Evolutionary conservation across 2,888 invertebrate genomes (phyloP).

Genomic region (Chrysolina oricalcia): DNA sequence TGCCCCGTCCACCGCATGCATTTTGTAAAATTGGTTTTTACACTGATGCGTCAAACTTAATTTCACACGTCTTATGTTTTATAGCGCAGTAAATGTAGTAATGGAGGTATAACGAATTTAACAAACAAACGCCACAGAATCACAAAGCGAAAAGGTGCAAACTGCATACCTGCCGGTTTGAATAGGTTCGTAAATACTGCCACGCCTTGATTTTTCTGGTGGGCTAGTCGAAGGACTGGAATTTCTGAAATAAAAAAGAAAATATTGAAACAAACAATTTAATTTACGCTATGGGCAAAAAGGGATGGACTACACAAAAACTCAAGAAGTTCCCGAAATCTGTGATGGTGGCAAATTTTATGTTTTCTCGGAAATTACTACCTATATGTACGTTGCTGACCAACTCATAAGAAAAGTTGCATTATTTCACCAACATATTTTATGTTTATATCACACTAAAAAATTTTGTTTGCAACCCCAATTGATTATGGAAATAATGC

Average conservation of each 20-base stretch:
- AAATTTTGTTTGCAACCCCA: too few species aligned
- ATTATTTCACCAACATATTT: too few species aligned
- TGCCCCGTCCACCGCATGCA: background rate
- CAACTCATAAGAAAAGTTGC: too few species aligned
- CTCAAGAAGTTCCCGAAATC: too few species aligned
- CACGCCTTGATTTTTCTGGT: constrained; percentile 37
- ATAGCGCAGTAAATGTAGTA: constrained; percentile 29
- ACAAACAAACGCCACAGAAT: constrained; percentile 41
- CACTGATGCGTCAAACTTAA: constrained; percentile 3
- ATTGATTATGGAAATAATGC: too few species aligned
- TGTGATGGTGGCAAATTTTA: too few species aligned
- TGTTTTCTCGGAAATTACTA: too few species aligned
- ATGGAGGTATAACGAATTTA: constrained; percentile 39
- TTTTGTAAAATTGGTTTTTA: background rate
- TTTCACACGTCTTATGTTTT: constrained; percentile 30
- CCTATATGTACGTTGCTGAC: too few species aligned
- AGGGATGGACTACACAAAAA: too few species aligned
- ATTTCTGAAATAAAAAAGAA: constrained; percentile 17
- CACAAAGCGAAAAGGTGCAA: constrained; percentile 36
- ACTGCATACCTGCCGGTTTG: constrained; percentile 41
- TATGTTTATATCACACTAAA: too few species aligned
- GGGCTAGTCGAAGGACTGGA: background rate
- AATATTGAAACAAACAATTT: too few species aligned
- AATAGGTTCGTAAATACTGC: constrained; percentile 41
- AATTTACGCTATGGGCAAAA: too few species aligned